Conservation (phyloP, 2,113 vertebrate genomes). For the Crotalus viridis region DNA sequence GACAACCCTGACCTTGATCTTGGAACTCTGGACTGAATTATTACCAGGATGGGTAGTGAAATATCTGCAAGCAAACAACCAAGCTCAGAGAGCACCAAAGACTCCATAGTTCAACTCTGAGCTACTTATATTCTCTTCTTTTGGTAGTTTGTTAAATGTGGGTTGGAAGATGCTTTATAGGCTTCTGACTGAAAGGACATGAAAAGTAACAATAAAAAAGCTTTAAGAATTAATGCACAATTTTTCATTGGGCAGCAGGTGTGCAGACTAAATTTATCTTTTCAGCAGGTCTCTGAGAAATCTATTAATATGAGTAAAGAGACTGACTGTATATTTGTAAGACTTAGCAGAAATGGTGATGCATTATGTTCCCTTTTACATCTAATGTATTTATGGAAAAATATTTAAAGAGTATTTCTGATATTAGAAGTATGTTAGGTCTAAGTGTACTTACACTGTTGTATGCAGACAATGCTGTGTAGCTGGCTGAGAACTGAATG, state of each 20-base stretch:
- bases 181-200: background rate
- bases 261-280: background rate
- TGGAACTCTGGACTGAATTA: background rate
- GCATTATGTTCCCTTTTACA: background rate
- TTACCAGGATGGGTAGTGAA: background rate
- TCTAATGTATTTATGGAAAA: background rate
- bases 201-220: background rate
- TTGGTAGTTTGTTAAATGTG: background rate
- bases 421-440: background rate
- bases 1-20: background rate
- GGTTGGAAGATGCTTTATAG: background rate
- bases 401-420: background rate
- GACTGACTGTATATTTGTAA: background rate
- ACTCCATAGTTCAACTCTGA: background rate
- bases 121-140: background rate
- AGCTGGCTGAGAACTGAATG: background rate
- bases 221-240: background rate
- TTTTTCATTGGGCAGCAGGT: background rate
- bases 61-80: background rate
- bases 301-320: background rate
- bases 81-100: background rate
- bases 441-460: background rate
- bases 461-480: background rate
- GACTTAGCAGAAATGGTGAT: background rate
- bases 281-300: background rate